Evolutionary conservation across 1,140 invertebrate genomes (phyloP), one percentile per base, ranked within the genome.

Genomic region (Cryptotermes secundus): DNA sequence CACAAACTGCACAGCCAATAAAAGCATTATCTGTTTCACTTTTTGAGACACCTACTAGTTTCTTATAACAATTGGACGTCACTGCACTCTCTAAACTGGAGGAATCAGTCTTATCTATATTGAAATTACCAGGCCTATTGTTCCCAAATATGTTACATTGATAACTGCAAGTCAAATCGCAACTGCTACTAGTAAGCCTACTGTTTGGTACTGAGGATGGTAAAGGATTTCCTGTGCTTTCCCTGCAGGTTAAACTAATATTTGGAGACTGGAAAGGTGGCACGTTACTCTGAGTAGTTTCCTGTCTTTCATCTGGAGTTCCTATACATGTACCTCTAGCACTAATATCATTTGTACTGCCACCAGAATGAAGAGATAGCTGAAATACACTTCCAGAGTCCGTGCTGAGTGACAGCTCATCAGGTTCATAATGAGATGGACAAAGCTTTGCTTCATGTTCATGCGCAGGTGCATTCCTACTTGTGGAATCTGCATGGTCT

Each of bases 341-440:
- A 45, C 34, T 79, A 45, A 79, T 36, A 59, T 84, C 45, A 45
- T 83, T 45, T 35, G 42, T 79, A 36, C 42, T 83, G 24, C 42
- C 82, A 35, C 34, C 31, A n/a, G 83, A 84, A 81, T 80, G 83
- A 2, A 53, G 80, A 36, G 83, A 79, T 38, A 79, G 59, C n/a
- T 83, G 59, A 42, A 83, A 83, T 14, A 83, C 81, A 82, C 81
- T 82, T 45, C 35, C 81, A 45, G 81, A n/a, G 83, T 90, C 89
- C 49, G 89, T 89, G 86, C 88, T 89, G 79, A 90, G 88, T 34
- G 89, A 90, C 53, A 82, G n/a, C 19, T 82, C 53, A n/a, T 82
- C 81, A 45, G 24, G 42, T 34, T 82, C 42, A 49, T 34, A 59
- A 3, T 34, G 53, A 24, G 53, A 65, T 79, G 53, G 49, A 53